Percentiles rank a stretch among this genome's conserved stretches.
These are phyloP conservation scores for Drosophila paranaensis DNA, from an alignment of 2,888 invertebrate genomes.

Conservation along the genomic window DNA sequence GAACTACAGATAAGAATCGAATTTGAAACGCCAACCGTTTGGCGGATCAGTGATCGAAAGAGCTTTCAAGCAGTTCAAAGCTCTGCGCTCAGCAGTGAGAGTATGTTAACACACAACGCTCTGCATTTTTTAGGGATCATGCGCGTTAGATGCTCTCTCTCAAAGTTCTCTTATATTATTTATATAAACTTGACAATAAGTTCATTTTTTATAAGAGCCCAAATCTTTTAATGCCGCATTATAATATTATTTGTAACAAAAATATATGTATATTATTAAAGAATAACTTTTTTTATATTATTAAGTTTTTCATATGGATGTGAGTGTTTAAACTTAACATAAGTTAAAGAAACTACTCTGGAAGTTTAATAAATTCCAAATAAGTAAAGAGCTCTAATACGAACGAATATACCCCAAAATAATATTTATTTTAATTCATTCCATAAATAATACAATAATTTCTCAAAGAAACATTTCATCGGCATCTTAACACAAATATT, in stretches of 20 bases:
- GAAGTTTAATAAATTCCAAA: background rate
- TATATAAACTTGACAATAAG: background rate
- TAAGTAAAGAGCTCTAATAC: background rate
- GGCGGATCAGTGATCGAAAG: background rate
- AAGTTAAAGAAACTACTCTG: no score
- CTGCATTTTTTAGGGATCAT: slow-evolving; percentile 11
- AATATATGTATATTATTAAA: no score
- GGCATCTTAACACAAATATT: slow-evolving; percentile 25
- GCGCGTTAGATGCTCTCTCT: slow-evolving; percentile 2
- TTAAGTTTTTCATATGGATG: no score
- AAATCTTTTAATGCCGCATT: background rate
- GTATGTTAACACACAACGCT: background rate
- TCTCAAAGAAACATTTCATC: slow-evolving; percentile 25
- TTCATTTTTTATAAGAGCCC: background rate
- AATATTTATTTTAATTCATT: background rate
- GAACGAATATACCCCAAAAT: background rate
- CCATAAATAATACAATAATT: slow-evolving; percentile 21
- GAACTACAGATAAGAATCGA: slow-evolving; percentile 21
- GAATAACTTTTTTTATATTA: no score
- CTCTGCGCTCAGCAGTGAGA: slow-evolving; percentile 3
- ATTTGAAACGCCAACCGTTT: slow-evolving; percentile 17
- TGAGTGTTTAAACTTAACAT: no score
- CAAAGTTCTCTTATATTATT: slow-evolving; percentile 18
- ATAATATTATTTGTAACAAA: background rate
- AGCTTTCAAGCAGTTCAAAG: slow-evolving; percentile 51